phyloP scores from a whole-genome alignment of 2,888 invertebrate genomes.

The Camptogramma bilineatum region DNA sequence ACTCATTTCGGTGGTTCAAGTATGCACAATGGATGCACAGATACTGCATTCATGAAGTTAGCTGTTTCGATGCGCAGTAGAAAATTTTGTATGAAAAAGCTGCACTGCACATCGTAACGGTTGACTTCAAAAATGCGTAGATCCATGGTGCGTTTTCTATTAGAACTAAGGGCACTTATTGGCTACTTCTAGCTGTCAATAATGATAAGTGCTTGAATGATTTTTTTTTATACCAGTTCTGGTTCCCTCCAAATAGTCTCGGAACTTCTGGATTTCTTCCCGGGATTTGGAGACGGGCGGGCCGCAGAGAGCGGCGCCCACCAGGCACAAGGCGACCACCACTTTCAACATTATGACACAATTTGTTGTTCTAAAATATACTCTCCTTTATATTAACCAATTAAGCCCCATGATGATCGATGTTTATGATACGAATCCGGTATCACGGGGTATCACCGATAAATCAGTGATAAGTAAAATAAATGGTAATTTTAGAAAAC shows the following conservation, averaged over 20 bases:
- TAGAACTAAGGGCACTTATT: too few relatives aligned
- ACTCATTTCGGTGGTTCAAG: too few relatives aligned
- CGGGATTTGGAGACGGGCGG: constrained; percentile 53
- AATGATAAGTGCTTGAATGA: too few relatives aligned
- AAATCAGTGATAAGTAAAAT: neutral
- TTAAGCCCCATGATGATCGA: neutral
- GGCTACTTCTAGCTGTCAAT: neutral
- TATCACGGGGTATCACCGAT: neutral
- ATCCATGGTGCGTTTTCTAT: too few relatives aligned
- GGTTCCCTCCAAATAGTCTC: constrained; percentile 54
- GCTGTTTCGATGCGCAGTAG: too few relatives aligned
- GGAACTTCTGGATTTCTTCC: constrained; percentile 58
- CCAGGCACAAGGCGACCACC: constrained; percentile 45
- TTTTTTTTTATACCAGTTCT: constrained; percentile 51
- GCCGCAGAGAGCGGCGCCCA: constrained; percentile 49
- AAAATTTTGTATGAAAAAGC: too few relatives aligned
- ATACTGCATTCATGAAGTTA: too few relatives aligned
- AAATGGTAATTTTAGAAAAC: too few relatives aligned
- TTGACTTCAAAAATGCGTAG: too few relatives aligned
- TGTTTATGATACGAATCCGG: neutral
- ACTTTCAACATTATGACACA: constrained; percentile 49
- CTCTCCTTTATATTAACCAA: neutral
- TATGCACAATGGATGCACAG: too few relatives aligned
- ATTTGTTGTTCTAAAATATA: neutral
- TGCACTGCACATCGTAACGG: too few relatives aligned